Evolutionary conservation across 1,140 invertebrate genomes (phyloP).

Genomic region (Pseudomyrmex sp.): DNA sequence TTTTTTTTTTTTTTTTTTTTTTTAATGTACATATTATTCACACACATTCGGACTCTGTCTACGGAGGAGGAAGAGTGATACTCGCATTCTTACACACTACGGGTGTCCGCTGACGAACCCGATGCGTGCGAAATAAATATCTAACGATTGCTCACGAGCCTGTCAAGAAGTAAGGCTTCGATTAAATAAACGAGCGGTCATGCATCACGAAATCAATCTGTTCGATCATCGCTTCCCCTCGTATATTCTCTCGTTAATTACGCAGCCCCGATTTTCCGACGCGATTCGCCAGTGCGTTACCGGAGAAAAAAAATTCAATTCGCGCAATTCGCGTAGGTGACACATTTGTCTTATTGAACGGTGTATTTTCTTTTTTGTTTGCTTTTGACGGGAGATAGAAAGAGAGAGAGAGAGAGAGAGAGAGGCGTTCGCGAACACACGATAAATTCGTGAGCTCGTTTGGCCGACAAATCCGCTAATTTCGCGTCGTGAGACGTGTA

Average conservation of each 20-base stretch:
- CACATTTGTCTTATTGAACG: slow-evolving; percentile 66
- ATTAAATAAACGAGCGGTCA: slow-evolving; percentile 56
- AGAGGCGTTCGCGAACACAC: slow-evolving; percentile 52
- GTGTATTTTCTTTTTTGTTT: neutral
- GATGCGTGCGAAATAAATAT: slow-evolving; percentile 58
- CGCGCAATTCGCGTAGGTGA: slow-evolving; percentile 15
- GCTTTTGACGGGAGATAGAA: neutral
- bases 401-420: neutral
- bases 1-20: too few relatives aligned
- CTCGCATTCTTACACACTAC: slow-evolving; percentile 7
- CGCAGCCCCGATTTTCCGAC: slow-evolving; percentile 35
- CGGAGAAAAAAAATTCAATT: slow-evolving; percentile 12
- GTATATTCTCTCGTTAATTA: slow-evolving; percentile 56
- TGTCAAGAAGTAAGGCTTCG: slow-evolving; percentile 60
- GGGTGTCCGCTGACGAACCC: neutral
- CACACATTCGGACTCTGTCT: neutral
- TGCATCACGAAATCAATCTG: slow-evolving; percentile 58
- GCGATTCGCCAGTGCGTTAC: slow-evolving; percentile 37
- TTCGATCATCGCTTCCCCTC: slow-evolving; percentile 53
- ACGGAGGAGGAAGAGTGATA: neutral
- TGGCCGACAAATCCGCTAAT: slow-evolving; percentile 49
- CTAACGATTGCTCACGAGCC: slow-evolving; percentile 49
- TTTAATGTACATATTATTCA: neutral
- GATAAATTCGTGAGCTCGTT: slow-evolving; percentile 67
- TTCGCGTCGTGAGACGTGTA: slow-evolving; percentile 51